A percentile compares a stretch with the other conserved stretches of the same genome.
Conservation (phyloP, 2,113 vertebrate genomes). For the Tetraodon nigroviridis region DNA sequence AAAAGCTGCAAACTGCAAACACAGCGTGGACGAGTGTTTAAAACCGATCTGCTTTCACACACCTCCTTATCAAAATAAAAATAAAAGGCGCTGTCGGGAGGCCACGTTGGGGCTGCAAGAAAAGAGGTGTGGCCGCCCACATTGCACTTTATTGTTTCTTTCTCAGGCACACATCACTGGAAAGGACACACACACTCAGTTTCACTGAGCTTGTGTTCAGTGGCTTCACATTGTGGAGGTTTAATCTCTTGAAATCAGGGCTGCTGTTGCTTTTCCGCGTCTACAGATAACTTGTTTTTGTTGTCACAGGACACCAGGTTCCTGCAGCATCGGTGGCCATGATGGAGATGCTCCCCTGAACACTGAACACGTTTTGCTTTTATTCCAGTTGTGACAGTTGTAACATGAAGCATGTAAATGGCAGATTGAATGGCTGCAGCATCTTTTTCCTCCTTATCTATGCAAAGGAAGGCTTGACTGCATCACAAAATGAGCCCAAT, state of each 20-base stretch:
- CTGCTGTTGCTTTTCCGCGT: constrained; percentile 22
- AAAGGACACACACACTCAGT: constrained; percentile 19
- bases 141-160: constrained; percentile 55
- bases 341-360: background rate
- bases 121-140: constrained; percentile 68
- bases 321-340: constrained; percentile 36
- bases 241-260: constrained; percentile 41
- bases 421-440: no score
- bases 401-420: no score
- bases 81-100: constrained; percentile 11
- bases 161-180: constrained; percentile 35
- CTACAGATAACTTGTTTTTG: constrained; percentile 50
- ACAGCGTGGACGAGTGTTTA: no score
- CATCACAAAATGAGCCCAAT: background rate
- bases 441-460: no score
- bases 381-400: no score
- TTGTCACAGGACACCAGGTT: constrained; percentile 23
- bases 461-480: no score
- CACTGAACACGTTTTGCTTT: no score
- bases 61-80: no score
- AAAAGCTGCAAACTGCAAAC: no score
- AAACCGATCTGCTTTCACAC: no score
- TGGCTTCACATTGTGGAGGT: constrained; percentile 5
- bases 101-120: constrained; percentile 37
- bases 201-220: constrained; percentile 29